A percentile compares a stretch with the other conserved stretches of the same genome.
Evolutionary conservation across 2,113 vertebrate genomes (phyloP).

Genomic region (Anarhynchus alexandrinus): DNA sequence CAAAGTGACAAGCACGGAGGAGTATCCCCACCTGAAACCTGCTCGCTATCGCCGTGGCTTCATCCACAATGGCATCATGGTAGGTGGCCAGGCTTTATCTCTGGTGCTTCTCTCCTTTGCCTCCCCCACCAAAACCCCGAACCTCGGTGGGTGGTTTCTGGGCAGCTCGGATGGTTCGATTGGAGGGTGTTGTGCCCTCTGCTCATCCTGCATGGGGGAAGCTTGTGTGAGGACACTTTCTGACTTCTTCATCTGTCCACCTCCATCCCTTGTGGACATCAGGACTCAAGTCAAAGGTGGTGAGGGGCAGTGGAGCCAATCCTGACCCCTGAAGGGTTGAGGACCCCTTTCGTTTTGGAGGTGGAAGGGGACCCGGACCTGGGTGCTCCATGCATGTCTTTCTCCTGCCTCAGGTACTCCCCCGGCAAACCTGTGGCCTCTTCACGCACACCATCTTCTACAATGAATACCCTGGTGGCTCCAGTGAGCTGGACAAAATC

Average conservation of each 20-base stretch:
- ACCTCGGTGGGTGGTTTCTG: accelerated
- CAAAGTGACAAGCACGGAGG: slow-evolving; percentile 95
- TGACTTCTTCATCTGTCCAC: not conserved
- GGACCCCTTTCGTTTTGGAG: not conserved
- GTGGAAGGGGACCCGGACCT: not conserved
- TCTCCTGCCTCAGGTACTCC: slow-evolving; percentile 82
- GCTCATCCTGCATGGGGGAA: not conserved
- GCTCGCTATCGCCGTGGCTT: slow-evolving; percentile 94
- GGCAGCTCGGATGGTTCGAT: not conserved
- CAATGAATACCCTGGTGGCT: slow-evolving; percentile 93
- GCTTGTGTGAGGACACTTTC: not conserved
- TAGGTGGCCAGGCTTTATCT: slow-evolving; percentile 41
- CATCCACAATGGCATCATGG: slow-evolving; percentile 93
- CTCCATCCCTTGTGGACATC: not conserved
- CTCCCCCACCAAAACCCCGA: not conserved
- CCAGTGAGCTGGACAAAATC: slow-evolving; percentile 94
- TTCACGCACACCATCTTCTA: slow-evolving; percentile 99
- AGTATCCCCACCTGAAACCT: slow-evolving; percentile 95
- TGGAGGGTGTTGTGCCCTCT: not conserved
- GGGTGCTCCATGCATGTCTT: not conserved
- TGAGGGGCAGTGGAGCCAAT: not conserved
- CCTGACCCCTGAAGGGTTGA: not conserved
- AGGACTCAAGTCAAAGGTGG: not conserved
- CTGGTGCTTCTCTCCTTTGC: not conserved
- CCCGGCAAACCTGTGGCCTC: slow-evolving; percentile 94